Evolutionary conservation across 2,113 vertebrate species (phyloP).

Genomic region (Lagopus leucura): DNA sequence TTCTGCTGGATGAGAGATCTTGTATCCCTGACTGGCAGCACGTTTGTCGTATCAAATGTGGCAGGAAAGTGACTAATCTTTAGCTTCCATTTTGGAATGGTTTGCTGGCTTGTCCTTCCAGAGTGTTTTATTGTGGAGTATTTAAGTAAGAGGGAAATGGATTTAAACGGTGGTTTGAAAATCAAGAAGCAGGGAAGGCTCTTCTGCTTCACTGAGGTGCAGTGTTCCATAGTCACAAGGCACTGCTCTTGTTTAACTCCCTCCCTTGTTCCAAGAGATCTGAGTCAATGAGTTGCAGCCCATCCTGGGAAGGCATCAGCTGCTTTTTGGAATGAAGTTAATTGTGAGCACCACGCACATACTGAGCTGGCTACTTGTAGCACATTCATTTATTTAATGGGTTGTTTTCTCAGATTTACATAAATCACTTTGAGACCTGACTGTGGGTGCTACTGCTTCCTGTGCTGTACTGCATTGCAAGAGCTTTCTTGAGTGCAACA

Average conservation of each 20-base stretch:
- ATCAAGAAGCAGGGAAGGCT: neutral
- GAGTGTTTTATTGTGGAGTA: neutral
- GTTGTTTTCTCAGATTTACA: neutral
- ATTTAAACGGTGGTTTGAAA: neutral
- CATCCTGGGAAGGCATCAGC: neutral
- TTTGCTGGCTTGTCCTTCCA: neutral
- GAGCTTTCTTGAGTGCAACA: neutral
- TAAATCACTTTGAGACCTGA: neutral
- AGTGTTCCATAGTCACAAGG: neutral
- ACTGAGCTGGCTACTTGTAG: neutral
- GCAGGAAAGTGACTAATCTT: neutral
- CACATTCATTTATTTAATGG: neutral
- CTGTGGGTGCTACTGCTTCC: neutral
- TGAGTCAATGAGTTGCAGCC: neutral
- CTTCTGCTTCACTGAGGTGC: neutral
- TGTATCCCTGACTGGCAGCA: neutral
- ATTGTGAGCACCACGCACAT: neutral
- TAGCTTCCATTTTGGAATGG: neutral
- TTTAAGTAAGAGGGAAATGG: neutral
- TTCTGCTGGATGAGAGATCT: neutral
- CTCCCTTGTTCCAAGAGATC: neutral
- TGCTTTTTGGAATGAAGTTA: neutral
- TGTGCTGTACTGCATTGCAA: rapidly evolving
- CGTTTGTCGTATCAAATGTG: neutral
- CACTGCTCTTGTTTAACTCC: neutral